Evolutionary conservation across 2,113 vertebrate genomes (phyloP).

Genomic region (Glaucidium brasilianum): DNA sequence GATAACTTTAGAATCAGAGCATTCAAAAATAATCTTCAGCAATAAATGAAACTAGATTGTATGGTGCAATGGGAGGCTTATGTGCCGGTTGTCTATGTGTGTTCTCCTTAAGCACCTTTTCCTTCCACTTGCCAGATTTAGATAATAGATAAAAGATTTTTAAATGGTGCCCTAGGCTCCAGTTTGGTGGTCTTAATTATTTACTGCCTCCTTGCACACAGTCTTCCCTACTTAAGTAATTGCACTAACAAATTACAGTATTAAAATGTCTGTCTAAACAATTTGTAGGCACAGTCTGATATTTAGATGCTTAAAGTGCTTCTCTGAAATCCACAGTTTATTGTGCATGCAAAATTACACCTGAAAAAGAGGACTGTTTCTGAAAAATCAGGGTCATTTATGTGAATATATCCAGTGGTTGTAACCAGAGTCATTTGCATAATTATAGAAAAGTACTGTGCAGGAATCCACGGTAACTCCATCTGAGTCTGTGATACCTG

Average conservation of each 20-base stretch:
- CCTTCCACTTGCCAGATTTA: not conserved
- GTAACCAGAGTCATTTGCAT: not conserved
- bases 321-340: constrained; percentile 38
- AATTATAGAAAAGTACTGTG: constrained; percentile 14
- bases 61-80: not conserved
- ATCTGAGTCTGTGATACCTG: not conserved
- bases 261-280: constrained; percentile 50
- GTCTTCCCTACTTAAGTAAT: constrained; percentile 45
- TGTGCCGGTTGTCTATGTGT: not conserved
- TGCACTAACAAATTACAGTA: constrained; percentile 43
- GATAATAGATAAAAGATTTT: constrained; percentile 21
- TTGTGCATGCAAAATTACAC: constrained; percentile 33
- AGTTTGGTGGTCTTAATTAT: constrained; percentile 55
- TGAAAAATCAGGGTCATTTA: constrained; percentile 39
- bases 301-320: constrained; percentile 30
- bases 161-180: constrained; percentile 11
- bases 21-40: constrained; percentile 48
- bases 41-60: constrained; percentile 12
- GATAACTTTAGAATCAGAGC: constrained; percentile 37
- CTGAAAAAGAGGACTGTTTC: constrained; percentile 13
- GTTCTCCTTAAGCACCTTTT: constrained; percentile 11
- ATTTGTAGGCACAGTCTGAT: constrained; percentile 31
- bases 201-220: constrained; percentile 24
- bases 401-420: not conserved
- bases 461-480: not conserved